These are phyloP conservation scores for Drosophila melanogaster DNA, from an alignment of 1,140 invertebrate genomes.

Conservation along the genomic window Release_6_plus_ISO1_MT NT_037436.4:10738501-10739000, in stretches of 20 bases:
- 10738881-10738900: too few species aligned
- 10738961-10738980: too few species aligned
- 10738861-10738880: too few species aligned
- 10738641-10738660: conserved; percentile 23
- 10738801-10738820: too few species aligned
- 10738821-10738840: too few species aligned
- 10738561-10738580: background rate
- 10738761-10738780: too few species aligned
- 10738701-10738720: conserved; percentile 49
- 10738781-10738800: too few species aligned
- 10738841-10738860: too few species aligned
- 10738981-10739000: background rate
- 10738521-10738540: conserved; percentile 8
- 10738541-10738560: background rate
- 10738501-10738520: background rate
- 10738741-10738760: too few species aligned
- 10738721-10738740: conserved; percentile 16
- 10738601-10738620: conserved; percentile 82
- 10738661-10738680: background rate
- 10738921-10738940: too few species aligned
- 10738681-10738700: conserved; percentile 51
- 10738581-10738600: conserved; percentile 70
- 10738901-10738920: too few species aligned
- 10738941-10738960: too few species aligned
- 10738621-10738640: conserved; percentile 77